These are phyloP conservation scores for Myotis daubentonii DNA, from an alignment of 2,797 vertebrate genomes.

Conservation along the genomic window DNA sequence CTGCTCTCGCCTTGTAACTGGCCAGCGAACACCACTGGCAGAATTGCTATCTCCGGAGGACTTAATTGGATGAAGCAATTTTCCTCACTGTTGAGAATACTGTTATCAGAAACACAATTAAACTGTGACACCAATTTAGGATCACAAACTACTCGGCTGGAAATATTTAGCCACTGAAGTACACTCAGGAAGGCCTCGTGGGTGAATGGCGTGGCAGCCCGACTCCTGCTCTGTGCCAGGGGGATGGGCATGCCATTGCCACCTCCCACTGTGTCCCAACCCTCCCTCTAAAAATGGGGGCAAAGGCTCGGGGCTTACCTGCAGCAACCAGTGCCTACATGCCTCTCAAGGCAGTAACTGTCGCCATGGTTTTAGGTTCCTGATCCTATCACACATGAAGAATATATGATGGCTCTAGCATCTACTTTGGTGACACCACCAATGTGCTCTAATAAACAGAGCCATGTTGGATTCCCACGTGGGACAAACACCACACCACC, in stretches of 20 bases:
- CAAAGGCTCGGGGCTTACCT: not conserved
- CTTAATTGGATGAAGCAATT: slow-evolving; percentile 31
- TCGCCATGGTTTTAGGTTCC: not conserved
- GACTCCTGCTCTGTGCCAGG: not conserved
- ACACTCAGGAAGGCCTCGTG: not conserved
- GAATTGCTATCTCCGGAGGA: not conserved
- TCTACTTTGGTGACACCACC: not conserved
- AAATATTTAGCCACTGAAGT: not conserved
- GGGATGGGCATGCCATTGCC: not conserved
- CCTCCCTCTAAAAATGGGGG: not conserved
- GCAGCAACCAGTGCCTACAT: not conserved
- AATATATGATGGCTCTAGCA: not conserved
- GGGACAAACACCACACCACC: not conserved
- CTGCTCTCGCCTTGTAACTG: not conserved
- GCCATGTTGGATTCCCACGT: not conserved
- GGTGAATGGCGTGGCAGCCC: not conserved
- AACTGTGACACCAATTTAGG: slow-evolving; percentile 26
- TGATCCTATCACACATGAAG: not conserved
- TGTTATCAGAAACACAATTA: slow-evolving; percentile 60
- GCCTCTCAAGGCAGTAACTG: not conserved
- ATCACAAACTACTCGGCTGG: not conserved
- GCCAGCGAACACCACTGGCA: not conserved
- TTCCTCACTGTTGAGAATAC: slow-evolving; percentile 27
- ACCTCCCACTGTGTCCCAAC: not conserved
- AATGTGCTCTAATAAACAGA: not conserved